Percentiles rank a stretch among this genome's conserved stretches.
Evolutionary conservation across 2,113 vertebrate species (phyloP).

Genomic region (Aptenodytes forsteri): DNA sequence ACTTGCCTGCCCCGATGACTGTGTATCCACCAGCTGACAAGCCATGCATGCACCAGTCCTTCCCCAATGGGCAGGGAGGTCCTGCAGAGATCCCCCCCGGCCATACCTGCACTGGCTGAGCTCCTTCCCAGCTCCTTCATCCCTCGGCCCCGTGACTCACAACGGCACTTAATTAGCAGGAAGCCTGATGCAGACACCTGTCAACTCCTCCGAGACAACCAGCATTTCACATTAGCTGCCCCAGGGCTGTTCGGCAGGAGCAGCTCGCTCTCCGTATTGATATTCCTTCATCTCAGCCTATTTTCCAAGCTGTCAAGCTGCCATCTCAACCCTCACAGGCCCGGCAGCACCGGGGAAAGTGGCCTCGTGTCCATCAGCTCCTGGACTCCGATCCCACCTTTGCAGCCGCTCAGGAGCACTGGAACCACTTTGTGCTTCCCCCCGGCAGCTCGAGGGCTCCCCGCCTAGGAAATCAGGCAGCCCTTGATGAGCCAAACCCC

Average conservation of each 20-base stretch:
- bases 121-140: background rate
- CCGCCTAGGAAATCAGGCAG: background rate
- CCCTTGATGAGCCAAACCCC: background rate
- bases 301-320: constrained; percentile 67
- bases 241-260: constrained; percentile 50
- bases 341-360: background rate
- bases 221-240: constrained; percentile 58
- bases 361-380: background rate
- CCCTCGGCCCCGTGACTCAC: background rate
- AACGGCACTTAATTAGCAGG: constrained; percentile 56
- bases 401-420: background rate
- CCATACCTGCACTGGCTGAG: background rate
- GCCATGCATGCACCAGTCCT: background rate
- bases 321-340: constrained; percentile 50
- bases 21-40: background rate
- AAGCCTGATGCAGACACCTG: constrained; percentile 60
- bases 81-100: background rate
- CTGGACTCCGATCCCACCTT: background rate
- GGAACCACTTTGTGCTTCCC: background rate
- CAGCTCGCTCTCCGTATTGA: constrained; percentile 58
- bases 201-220: constrained; percentile 57
- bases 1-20: background rate
- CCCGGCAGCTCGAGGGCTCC: background rate
- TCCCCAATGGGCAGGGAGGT: background rate
- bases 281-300: constrained; percentile 68